phyloP scores from a whole-genome alignment of 2,888 invertebrate species.

The Aspidiotus rigidus region DNA sequence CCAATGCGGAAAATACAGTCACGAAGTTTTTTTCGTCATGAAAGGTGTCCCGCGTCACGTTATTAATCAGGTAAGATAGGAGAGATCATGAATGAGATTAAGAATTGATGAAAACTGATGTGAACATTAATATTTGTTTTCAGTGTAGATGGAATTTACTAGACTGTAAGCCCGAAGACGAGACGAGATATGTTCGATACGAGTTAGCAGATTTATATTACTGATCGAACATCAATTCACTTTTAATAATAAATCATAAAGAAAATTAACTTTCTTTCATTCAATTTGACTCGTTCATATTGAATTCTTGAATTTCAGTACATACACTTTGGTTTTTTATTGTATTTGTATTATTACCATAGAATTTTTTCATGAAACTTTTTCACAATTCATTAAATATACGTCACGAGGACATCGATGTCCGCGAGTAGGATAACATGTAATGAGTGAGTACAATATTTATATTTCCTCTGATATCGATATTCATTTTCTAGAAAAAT shows the following conservation, averaged over 20 bases:
- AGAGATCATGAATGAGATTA: slow-evolving; percentile 14
- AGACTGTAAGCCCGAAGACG: not conserved
- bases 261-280: too few species aligned
- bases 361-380: slow-evolving; percentile 6
- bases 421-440: too few species aligned
- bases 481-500: too few species aligned
- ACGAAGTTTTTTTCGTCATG: slow-evolving; percentile 10
- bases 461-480: too few species aligned
- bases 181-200: not conserved
- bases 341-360: slow-evolving; percentile 10
- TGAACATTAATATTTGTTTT: slow-evolving; percentile 15
- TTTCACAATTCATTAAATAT: slow-evolving; percentile 12
- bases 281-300: too few species aligned
- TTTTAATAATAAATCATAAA: not conserved
- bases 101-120: slow-evolving; percentile 14
- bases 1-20: not conserved
- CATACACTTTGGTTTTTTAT: not conserved
- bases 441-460: too few species aligned
- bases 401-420: too few species aligned
- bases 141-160: slow-evolving; percentile 6
- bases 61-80: slow-evolving; percentile 11
- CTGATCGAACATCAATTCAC: not conserved
- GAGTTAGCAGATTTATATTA: slow-evolving; percentile 3
- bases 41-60: not conserved
- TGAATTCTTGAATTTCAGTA: slow-evolving; percentile 10